Base-by-base conservation (phyloP, 2,888 invertebrate species). In the Therioaphis trifolii region DNA sequence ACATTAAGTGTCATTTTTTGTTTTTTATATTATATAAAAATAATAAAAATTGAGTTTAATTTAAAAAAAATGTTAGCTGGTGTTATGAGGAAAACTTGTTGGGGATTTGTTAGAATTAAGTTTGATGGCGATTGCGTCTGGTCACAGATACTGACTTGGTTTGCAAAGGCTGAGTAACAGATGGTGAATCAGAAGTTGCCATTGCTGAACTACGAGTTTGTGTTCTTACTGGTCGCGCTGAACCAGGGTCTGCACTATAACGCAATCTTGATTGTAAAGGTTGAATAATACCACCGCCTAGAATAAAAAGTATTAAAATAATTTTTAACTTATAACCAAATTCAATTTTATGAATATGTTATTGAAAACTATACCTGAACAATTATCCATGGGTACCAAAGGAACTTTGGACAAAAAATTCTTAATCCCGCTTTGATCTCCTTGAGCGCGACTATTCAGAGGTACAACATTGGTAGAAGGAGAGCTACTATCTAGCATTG, bases 71-170 rank as follows among this genome's bases (percentile, higher is more conserved):
- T 66, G 74, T 74, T 82, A 82, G 74, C 35, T 35, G 49, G 52
- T 49, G 40, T 82, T 82, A 82, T 15, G 43, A 27, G 46, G 18
- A 49, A 66, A 82, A 72, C 40, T 74, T 40, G 24, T 63, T 74
- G 46, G n/a, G 63, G 14, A 74, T 49, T 74, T 74, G 72, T 82
- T 82, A 82, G 49, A 71, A 71, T 82, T 82, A 82, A 63, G 63
- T 82, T 74, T 72, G 82, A 82, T 82, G 82, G 74, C 82, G 82
- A 82, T 82, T 82, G 82, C 82, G 82, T 82, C 82, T 82, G 82
- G 72, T 82, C 82, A 82, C 82, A 82, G 72, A 82, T 82, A 82
- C 82, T 82, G 82, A 82, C 82, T 82, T 82, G 82, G 82, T 82
- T 82, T 82, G 82, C 74, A 82, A 72, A 72, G 82, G 82, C 21